Evolutionary conservation across 2,888 invertebrate species (phyloP), one percentile per base, ranked within the genome.

Genomic region (Asteroscopus sphinx): DNA sequence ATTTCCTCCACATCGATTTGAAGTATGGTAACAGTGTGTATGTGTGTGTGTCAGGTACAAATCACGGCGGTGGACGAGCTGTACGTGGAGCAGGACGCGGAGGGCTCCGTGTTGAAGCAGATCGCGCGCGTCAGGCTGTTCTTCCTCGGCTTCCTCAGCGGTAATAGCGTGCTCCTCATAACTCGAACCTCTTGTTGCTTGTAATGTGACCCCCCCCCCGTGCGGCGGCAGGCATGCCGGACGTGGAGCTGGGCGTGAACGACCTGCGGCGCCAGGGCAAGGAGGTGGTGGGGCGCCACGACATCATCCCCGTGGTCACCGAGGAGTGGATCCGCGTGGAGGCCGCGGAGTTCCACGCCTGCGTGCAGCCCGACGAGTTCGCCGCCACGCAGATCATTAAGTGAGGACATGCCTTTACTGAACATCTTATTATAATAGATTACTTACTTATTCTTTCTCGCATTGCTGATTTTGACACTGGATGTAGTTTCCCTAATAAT

Each of bases 311-410:
- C 16, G 98, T 98, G 13, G 98, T 98, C 63, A 99, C 99, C 0
- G 99, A 99, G 92, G 99, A 99, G 92, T 99, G 99, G 99, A 99
- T 99, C 83, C 96, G 98, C 35, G 95, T 99, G 51, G 99, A 99
- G 93, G 96, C 96, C 44, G 96, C 98, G 0, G 99, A 99, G 89
- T 99, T 99, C 90, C 99, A 99, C 92, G 96, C 97, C 51, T 98
- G 98, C 86, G 98, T 99, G 46, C 97, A 99, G 83, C 97, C 97
- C 77, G 97, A 98, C 62, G 98, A 98, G 78, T 99, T 98, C 88
- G 96, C 98, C 68, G 95, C 95, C 66, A 96, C 97, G 36, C 96
- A 97, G 88, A 97, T 97, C 68, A 97, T 98, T 79, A 98, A 97
- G 98, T 98, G 90, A 85, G 90, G 1, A 41, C 41, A 3, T 16